phyloP scores from a whole-genome alignment of 2,113 vertebrate genomes.

The Tachysurus vachellii region DNA sequence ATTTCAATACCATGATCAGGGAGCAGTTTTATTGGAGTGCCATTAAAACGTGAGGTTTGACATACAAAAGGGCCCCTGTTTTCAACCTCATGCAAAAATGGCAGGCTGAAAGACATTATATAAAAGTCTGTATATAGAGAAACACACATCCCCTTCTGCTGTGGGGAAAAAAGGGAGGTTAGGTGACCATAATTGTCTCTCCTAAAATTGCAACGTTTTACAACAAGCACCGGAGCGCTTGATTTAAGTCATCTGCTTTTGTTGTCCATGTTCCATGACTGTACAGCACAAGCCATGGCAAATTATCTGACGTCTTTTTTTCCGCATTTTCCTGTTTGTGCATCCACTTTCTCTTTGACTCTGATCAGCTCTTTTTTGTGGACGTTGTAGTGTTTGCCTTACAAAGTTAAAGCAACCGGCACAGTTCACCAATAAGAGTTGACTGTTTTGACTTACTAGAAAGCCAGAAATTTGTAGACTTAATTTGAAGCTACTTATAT shows the following conservation, averaged over 20 bases:
- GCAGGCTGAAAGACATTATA: conserved; percentile 67
- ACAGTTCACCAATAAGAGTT: no score
- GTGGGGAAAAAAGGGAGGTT: conserved; percentile 32
- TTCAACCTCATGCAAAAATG: conserved; percentile 69
- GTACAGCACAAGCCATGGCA: conserved; percentile 7
- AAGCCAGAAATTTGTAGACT: no score
- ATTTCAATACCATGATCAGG: conserved; percentile 77
- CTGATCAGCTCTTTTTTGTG: background rate
- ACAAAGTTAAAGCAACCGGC: background rate
- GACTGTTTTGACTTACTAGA: no score
- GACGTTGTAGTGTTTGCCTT: no score
- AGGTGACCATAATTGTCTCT: conserved; percentile 34
- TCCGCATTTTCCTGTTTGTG: background rate
- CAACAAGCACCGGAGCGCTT: conserved; percentile 16
- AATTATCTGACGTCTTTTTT: background rate
- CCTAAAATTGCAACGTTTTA: conserved; percentile 44
- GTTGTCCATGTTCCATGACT: conserved; percentile 34
- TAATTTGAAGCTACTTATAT: no score
- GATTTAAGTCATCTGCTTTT: conserved; percentile 41
- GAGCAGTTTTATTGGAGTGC: conserved; percentile 74
- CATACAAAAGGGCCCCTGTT: conserved; percentile 75
- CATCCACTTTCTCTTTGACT: background rate
- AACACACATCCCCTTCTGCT: conserved; percentile 54
- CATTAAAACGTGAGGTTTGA: conserved; percentile 73
- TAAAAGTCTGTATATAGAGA: conserved; percentile 61